Evolutionary conservation across 2,797 vertebrate species (phyloP).

Genomic region (Chromobotia macracanthus): DNA sequence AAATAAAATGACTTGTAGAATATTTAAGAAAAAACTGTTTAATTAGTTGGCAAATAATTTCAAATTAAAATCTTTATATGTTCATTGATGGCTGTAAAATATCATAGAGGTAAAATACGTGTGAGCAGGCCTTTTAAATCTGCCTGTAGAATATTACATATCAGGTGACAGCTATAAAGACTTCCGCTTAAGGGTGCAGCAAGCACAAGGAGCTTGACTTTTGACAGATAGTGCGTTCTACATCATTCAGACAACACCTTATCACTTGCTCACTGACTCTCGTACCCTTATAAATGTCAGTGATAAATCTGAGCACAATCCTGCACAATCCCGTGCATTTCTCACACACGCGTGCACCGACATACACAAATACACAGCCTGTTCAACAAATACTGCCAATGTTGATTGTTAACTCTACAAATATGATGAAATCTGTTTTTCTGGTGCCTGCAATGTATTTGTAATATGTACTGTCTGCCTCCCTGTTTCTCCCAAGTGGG

Average conservation of each 20-base stretch:
- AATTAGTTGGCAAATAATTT: constrained; percentile 64
- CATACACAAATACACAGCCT: constrained; percentile 19
- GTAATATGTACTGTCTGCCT: constrained; percentile 58
- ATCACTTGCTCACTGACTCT: constrained; percentile 68
- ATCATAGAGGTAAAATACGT: constrained; percentile 47
- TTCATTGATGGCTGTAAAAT: constrained; percentile 71
- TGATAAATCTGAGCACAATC: constrained; percentile 79
- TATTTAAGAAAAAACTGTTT: background rate
- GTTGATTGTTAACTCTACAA: background rate
- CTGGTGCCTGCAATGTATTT: constrained; percentile 59
- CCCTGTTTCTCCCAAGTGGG: constrained; percentile 65
- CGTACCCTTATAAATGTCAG: constrained; percentile 77
- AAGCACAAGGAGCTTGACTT: constrained; percentile 80
- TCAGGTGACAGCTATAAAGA: constrained; percentile 77
- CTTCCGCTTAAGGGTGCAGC: constrained; percentile 77
- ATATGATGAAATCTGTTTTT: constrained; percentile 8
- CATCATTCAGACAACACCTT: constrained; percentile 76
- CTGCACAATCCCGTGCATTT: constrained; percentile 65
- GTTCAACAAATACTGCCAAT: background rate
- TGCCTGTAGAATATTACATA: constrained; percentile 71
- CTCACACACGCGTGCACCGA: constrained; percentile 51
- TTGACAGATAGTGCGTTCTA: constrained; percentile 74
- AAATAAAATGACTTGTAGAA: background rate
- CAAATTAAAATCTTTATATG: constrained; percentile 74
- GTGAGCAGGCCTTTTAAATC: constrained; percentile 75